Percentiles rank a stretch among this genome's conserved stretches.
These are phyloP conservation scores for Drosophila quadrilineata DNA, from an alignment of 1,140 invertebrate species.

Conservation along the genomic window DNA sequence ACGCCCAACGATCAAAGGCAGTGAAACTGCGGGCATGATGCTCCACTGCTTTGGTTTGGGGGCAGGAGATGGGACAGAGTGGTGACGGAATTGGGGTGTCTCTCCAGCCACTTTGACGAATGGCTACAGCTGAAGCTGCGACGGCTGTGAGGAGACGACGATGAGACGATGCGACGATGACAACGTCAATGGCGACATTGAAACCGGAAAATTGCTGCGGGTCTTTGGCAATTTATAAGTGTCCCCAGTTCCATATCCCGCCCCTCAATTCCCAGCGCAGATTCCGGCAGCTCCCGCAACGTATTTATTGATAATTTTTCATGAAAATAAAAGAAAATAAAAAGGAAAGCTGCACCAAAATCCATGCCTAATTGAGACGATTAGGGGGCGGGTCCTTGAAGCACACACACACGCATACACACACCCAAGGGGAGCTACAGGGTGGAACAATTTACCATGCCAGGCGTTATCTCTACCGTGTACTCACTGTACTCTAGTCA, in stretches of 20 bases:
- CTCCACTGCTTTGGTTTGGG: not conserved
- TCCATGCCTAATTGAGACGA: slow-evolving; percentile 76
- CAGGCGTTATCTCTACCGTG: too few relatives aligned
- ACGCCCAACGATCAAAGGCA: slow-evolving; percentile 72
- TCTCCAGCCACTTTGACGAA: slow-evolving; percentile 49
- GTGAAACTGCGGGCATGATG: slow-evolving; percentile 53
- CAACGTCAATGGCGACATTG: slow-evolving; percentile 74
- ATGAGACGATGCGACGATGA: slow-evolving; percentile 53
- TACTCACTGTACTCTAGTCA: slow-evolving; percentile 55
- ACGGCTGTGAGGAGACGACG: not conserved
- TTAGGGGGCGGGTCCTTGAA: slow-evolving; percentile 46
- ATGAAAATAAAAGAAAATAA: slow-evolving; percentile 26
- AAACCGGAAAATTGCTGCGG: slow-evolving; percentile 80
- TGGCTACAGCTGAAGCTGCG: slow-evolving; percentile 42
- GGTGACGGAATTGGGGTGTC: not conserved
- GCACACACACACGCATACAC: not conserved
- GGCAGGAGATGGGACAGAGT: not conserved
- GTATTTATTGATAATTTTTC: slow-evolving; percentile 73
- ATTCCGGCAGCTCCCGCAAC: slow-evolving; percentile 10
- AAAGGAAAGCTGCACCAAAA: slow-evolving; percentile 27
- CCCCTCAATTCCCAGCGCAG: slow-evolving; percentile 7
- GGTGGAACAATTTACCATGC: slow-evolving; percentile 35
- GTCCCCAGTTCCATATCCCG: not conserved
- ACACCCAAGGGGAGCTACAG: not conserved
- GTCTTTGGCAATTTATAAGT: slow-evolving; percentile 67